Evolutionary conservation across 2,113 vertebrate genomes (phyloP).

Genomic region (Grammomys dolichurus): DNA sequence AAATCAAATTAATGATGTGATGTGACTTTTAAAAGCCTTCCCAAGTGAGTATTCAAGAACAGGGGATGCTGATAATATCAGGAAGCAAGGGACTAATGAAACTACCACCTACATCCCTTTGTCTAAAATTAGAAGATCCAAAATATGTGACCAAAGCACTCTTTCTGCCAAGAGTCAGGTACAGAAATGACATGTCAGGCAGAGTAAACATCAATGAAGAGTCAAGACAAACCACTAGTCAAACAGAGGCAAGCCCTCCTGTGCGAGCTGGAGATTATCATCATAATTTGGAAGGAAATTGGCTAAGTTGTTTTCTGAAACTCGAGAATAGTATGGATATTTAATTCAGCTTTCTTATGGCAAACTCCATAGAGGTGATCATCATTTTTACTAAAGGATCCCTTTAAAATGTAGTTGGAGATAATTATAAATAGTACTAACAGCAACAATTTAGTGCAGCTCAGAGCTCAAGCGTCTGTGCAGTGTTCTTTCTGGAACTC

Average conservation of each 20-base stretch:
- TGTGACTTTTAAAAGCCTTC: background rate
- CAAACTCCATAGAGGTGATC: background rate
- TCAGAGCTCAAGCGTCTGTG: background rate
- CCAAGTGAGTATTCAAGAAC: background rate
- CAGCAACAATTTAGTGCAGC: background rate
- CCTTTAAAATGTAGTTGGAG: constrained; percentile 16
- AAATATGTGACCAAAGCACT: background rate
- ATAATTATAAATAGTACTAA: background rate
- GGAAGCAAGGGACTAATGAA: background rate
- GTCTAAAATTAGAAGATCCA: constrained; percentile 10
- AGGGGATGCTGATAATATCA: background rate
- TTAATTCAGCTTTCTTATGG: background rate
- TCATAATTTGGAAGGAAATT: background rate
- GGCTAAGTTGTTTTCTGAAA: background rate
- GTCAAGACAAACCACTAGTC: background rate
- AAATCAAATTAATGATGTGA: background rate
- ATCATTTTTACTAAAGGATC: background rate
- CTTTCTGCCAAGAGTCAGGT: background rate
- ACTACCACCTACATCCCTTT: background rate
- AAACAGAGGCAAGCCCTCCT: background rate
- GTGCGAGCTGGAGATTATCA: background rate
- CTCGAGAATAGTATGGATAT: background rate
- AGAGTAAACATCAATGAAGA: background rate
- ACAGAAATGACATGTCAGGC: background rate
- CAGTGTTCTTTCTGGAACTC: background rate